Percentiles rank a stretch among this genome's conserved stretches.
Conservation (phyloP, 2,888 invertebrate species). For the Zeuzera pyrina region DNA sequence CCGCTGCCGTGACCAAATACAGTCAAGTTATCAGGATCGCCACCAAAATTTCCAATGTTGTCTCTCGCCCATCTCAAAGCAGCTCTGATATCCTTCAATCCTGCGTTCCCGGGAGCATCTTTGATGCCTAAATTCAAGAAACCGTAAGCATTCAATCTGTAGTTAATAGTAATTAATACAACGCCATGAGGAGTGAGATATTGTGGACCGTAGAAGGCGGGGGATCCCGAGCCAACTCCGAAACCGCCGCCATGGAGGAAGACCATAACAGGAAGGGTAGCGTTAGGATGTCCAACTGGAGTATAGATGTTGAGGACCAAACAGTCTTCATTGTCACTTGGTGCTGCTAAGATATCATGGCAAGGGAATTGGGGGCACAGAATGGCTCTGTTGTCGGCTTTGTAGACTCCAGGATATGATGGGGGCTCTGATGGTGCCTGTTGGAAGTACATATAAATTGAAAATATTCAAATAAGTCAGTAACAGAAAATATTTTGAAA, state of each 20-base stretch:
- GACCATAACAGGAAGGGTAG: slow-evolving; percentile 51
- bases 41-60: slow-evolving; percentile 50
- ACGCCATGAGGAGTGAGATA: slow-evolving; percentile 54
- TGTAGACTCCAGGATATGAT: slow-evolving; percentile 38
- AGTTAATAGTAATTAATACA: slow-evolving; percentile 63
- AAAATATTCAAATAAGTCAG: no score
- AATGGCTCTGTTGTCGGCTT: slow-evolving; percentile 44
- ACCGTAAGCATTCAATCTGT: slow-evolving; percentile 60
- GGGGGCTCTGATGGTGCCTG: slow-evolving; percentile 50
- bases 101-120: slow-evolving; percentile 64
- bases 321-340: slow-evolving; percentile 63
- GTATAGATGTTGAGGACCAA: slow-evolving; percentile 56
- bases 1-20: slow-evolving; percentile 64
- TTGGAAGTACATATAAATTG: slow-evolving; percentile 9
- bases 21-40: slow-evolving; percentile 56
- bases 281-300: slow-evolving; percentile 30
- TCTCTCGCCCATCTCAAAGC: slow-evolving; percentile 57
- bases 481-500: no score
- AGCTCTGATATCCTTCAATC: slow-evolving; percentile 58
- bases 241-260: slow-evolving; percentile 68
- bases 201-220: slow-evolving; percentile 56
- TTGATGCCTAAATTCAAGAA: slow-evolving; percentile 51
- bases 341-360: slow-evolving; percentile 45
- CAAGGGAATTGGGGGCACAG: slow-evolving; percentile 55
- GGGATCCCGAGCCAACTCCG: slow-evolving; percentile 53